Conservation (phyloP, 2,113 vertebrate genomes). For the Aspidoscelis tigris region DNA sequence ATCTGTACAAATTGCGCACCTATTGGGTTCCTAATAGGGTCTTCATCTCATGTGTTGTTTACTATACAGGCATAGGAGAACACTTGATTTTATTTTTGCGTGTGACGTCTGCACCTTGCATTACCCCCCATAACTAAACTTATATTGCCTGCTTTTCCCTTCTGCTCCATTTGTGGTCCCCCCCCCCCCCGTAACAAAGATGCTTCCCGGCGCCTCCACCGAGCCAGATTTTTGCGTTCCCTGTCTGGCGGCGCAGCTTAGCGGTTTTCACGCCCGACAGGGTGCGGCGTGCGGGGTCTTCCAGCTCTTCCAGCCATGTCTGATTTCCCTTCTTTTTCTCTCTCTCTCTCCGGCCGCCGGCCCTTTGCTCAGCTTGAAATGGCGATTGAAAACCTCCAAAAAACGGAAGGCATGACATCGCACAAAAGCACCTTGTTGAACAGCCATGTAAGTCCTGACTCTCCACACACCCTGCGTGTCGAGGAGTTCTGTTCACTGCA, state of each 20-base stretch:
- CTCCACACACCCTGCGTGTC: background rate
- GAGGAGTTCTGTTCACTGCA: no score
- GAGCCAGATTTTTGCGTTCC: background rate
- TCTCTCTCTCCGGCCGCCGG: constrained; percentile 71
- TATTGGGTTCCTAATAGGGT: no score
- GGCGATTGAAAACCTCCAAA: constrained; percentile 99
- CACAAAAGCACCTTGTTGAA: constrained; percentile 99
- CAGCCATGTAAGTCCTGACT: constrained; percentile 95
- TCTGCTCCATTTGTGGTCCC: background rate
- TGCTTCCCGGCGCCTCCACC: constrained; percentile 39
- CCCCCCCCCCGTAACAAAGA: constrained; percentile 12
- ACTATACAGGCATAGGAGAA: no score
- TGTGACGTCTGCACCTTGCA: no score
- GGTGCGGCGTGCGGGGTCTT: no score
- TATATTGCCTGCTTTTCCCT: background rate
- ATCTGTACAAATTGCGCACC: no score
- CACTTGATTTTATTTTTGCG: no score
- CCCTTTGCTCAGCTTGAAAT: constrained; percentile 94
- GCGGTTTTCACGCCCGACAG: background rate
- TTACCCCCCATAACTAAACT: background rate
- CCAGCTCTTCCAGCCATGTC: constrained; percentile 89
- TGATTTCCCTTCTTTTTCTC: constrained; percentile 78
- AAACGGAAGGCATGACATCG: constrained; percentile 98
- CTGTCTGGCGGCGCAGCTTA: constrained; percentile 44
- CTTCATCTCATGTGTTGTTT: no score